A percentile compares a stretch with the other conserved stretches of the same genome.
phyloP scores from a whole-genome alignment of 2,797 vertebrate genomes.

The Fistularia commersonii region DNA sequence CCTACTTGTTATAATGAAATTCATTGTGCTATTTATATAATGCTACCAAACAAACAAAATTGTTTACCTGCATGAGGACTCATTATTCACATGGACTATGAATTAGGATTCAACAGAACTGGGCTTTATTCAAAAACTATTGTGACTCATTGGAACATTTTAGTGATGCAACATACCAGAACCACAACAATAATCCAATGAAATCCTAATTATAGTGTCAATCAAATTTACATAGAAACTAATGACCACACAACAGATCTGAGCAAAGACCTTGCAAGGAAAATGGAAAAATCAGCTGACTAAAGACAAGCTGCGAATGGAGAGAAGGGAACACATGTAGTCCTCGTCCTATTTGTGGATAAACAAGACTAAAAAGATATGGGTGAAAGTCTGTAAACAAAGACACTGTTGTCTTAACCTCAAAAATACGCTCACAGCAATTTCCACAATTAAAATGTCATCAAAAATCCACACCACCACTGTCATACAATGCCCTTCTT shows the following conservation, averaged over 20 bases:
- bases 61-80: slow-evolving; percentile 10
- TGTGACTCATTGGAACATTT: slow-evolving; percentile 7
- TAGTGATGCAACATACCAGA: slow-evolving; percentile 8
- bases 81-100: slow-evolving; percentile 22
- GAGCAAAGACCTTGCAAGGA: slow-evolving; percentile 15
- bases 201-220: slow-evolving; percentile 15
- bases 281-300: slow-evolving; percentile 36
- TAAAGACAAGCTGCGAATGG: slow-evolving; percentile 18
- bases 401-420: slow-evolving; percentile 59
- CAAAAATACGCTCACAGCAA: slow-evolving; percentile 54
- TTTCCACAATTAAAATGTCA: slow-evolving; percentile 53
- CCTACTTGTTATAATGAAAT: slow-evolving; percentile 26
- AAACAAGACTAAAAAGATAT: slow-evolving; percentile 61
- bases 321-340: slow-evolving; percentile 16
- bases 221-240: slow-evolving; percentile 28
- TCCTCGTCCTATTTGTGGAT: slow-evolving; percentile 55
- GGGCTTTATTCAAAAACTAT: slow-evolving; percentile 13
- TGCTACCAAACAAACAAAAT: slow-evolving; percentile 8
- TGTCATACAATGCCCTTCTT: slow-evolving; percentile 65
- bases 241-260: slow-evolving; percentile 22
- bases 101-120: slow-evolving; percentile 14
- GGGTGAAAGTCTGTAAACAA: slow-evolving; percentile 57
- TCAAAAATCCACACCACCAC: slow-evolving; percentile 53
- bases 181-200: slow-evolving; percentile 13
- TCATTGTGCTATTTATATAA: slow-evolving; percentile 25